These are phyloP conservation scores for Macropodus opercularis DNA, from an alignment of 2,797 vertebrate species.

Conservation along the genomic window DNA sequence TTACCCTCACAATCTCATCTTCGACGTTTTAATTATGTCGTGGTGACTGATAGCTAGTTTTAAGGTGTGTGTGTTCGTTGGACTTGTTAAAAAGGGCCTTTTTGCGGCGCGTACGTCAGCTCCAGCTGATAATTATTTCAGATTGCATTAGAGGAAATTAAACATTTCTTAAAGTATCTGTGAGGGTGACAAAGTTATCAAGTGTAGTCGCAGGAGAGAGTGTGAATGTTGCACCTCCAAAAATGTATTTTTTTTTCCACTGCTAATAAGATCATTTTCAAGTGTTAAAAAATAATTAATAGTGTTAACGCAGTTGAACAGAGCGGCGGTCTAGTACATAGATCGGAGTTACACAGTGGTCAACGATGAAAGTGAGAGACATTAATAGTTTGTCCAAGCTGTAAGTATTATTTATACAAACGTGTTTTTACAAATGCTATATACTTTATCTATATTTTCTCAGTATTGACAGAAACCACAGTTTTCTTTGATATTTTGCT, in stretches of 20 bases:
- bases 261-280: constrained; percentile 76
- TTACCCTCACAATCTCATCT: constrained; percentile 70
- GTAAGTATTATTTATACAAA: constrained; percentile 6
- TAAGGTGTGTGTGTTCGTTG: constrained; percentile 44
- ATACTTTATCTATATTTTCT: constrained; percentile 19
- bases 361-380: constrained; percentile 18
- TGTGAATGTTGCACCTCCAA: constrained; percentile 78
- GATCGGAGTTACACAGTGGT: constrained; percentile 17
- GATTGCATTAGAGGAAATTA: constrained; percentile 82
- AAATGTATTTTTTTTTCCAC: constrained; percentile 53
- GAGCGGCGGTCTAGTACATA: background rate
- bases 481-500: constrained; percentile 36
- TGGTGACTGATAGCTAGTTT: constrained; percentile 62
- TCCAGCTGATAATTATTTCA: constrained; percentile 78
- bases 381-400: background rate
- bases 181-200: constrained; percentile 75
- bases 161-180: constrained; percentile 74
- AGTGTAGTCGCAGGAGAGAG: constrained; percentile 62
- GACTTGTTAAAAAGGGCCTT: constrained; percentile 68
- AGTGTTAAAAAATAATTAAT: constrained; percentile 71
- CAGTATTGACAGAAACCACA: constrained; percentile 9
- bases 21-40: constrained; percentile 77
- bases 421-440: background rate
- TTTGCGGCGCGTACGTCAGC: constrained; percentile 48
- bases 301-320: constrained; percentile 31